Base-by-base conservation (phyloP, 2,888 invertebrate species). In the Eupithecia centaureata region DNA sequence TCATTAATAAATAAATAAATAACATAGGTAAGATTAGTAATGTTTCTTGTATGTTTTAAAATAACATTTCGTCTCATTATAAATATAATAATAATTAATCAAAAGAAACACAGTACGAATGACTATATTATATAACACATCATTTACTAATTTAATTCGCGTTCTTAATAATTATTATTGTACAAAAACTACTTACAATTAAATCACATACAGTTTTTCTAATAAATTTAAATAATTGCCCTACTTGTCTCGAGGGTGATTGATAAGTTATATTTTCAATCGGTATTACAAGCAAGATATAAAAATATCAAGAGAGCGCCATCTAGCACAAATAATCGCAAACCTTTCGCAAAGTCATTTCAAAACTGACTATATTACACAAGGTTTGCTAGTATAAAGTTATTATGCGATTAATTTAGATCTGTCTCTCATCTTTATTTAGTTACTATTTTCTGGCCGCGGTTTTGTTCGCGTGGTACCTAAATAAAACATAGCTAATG, bases 171-270 rank as follows among this genome's bases (percentile, higher is more conserved):
- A 27, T 27, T 52, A 27, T n/a, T n/a, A n/a, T 47, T 42, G 66
- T 66, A 66, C 47, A 68, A 67, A 68, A 68, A 61, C 67, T 67
- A 67, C 61, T 47, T 47, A 52, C 38, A 68, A 32, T 60, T 51
- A 63, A 67, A 64, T 62, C 67, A 62, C 62, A 67, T 27, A 52
- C 13, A 52, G 5, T 25, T 22, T 58, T 13, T 35, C 22, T 33
- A 58, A 58, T 22, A n/a, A n/a, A n/a, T 32, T 32, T 57, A 8
- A 18, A 22, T 35, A 27, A 10, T 25, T 51, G 42, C 18, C 1
- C 18, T 2, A 7, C 7, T 38, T 42, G 18, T n/a, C 42, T 18
- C n/a, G n/a, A 2, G n/a, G 35, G 5, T 35, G n/a, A 8, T 47
- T 47, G n/a, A n/a, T 15, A 47, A 22, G 47, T 47, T 47, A 47